Conservation (phyloP, 2,888 invertebrate species). For the Stratiomys singularior region DNA sequence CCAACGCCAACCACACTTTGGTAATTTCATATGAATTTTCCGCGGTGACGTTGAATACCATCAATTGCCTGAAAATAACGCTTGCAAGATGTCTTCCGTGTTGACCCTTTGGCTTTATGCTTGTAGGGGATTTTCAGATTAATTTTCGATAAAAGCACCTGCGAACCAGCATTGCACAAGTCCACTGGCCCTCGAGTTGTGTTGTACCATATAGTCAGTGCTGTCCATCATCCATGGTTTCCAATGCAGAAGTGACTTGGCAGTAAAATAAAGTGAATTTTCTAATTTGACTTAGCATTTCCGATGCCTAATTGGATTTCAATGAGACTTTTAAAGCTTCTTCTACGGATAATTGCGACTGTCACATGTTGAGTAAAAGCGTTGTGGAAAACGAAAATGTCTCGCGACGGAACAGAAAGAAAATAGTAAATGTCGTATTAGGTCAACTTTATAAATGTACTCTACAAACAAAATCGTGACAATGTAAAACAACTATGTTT, state of each 20-base stretch:
- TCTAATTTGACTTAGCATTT: conserved; percentile 2
- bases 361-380: conserved; percentile 7
- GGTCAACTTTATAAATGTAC: conserved; percentile 1
- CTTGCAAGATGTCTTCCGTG: conserved; percentile 7
- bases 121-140: conserved; percentile 17
- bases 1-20: background rate
- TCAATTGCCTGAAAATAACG: background rate
- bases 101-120: conserved; percentile 20
- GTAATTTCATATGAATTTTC: background rate
- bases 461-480: conserved; percentile 11
- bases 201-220: too few relatives aligned
- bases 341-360: background rate
- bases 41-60: background rate
- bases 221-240: background rate
- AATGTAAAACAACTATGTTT: background rate
- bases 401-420: background rate
- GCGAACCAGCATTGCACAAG: too few relatives aligned
- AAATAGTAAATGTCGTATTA: background rate
- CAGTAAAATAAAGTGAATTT: background rate
- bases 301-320: conserved; percentile 24
- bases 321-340: conserved; percentile 34
- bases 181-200: too few relatives aligned
- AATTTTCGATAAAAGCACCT: background rate
- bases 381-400: background rate
- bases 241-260: background rate